Conservation (phyloP, 2,113 vertebrate genomes). For the Syrrhaptes paradoxus region DNA sequence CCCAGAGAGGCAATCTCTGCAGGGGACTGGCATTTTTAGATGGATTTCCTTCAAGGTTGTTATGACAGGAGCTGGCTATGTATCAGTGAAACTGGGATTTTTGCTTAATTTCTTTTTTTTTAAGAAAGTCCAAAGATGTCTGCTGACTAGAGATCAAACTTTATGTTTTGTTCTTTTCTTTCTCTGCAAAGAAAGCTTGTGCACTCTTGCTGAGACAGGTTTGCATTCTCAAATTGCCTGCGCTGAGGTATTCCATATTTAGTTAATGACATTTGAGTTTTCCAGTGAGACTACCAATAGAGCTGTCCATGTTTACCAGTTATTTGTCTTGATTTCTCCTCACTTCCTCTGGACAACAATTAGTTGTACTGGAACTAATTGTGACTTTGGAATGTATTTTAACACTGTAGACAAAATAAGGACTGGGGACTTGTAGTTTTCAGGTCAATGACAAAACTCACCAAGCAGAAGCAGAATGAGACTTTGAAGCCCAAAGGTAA, state of each 20-base stretch:
- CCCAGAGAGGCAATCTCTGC: neutral
- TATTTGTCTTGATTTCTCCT: neutral
- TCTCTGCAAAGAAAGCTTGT: neutral
- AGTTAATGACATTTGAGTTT: neutral
- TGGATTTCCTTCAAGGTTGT: neutral
- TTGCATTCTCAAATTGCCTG: neutral
- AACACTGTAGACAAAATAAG: neutral
- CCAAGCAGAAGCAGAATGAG: neutral
- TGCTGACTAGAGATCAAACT: neutral
- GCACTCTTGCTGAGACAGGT: neutral
- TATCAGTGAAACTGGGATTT: neutral
- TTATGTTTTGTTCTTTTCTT: neutral
- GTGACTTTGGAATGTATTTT: constrained; percentile 21
- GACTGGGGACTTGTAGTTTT: neutral
- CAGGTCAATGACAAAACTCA: neutral
- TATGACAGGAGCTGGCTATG: neutral
- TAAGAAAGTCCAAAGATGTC: neutral
- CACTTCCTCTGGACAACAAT: neutral
- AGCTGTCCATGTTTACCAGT: neutral
- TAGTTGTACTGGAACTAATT: neutral
- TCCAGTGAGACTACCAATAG: neutral
- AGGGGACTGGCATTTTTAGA: neutral
- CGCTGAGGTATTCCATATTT: neutral
- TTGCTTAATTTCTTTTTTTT: neutral
- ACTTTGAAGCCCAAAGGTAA: neutral